Percentiles rank a stretch among this genome's conserved stretches.
Conservation (phyloP, 2,113 vertebrate species). For the Illadopsis cleaveri region DNA sequence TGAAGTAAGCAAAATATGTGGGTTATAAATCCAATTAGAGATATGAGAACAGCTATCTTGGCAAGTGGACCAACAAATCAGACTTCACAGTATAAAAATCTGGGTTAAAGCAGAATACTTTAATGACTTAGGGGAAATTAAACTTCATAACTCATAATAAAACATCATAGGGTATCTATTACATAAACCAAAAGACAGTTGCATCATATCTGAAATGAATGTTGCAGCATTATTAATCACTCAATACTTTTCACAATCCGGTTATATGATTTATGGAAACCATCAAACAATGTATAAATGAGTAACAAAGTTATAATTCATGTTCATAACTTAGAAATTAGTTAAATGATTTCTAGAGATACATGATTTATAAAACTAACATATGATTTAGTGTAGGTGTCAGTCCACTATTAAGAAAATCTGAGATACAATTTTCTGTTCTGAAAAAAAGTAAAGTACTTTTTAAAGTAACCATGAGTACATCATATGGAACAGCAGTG, state of each 20-base stretch:
- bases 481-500: background rate
- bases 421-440: background rate
- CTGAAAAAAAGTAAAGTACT: background rate
- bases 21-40: background rate
- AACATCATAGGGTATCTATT: background rate
- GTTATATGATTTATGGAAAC: slow-evolving; percentile 30
- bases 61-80: background rate
- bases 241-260: background rate
- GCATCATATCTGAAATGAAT: background rate
- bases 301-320: slow-evolving; percentile 14
- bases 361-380: background rate
- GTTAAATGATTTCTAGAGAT: slow-evolving; percentile 3
- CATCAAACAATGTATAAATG: slow-evolving; percentile 12
- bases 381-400: background rate
- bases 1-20: background rate
- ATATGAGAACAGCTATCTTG: background rate
- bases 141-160: background rate
- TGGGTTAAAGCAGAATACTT: background rate
- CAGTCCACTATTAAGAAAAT: background rate
- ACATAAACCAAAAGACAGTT: background rate
- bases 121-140: background rate
- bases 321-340: background rate
- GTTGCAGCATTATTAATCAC: background rate
- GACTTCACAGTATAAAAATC: background rate
- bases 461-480: background rate